phyloP scores from a whole-genome alignment of 2,113 vertebrate species.

The Morone chrysops region DNA sequence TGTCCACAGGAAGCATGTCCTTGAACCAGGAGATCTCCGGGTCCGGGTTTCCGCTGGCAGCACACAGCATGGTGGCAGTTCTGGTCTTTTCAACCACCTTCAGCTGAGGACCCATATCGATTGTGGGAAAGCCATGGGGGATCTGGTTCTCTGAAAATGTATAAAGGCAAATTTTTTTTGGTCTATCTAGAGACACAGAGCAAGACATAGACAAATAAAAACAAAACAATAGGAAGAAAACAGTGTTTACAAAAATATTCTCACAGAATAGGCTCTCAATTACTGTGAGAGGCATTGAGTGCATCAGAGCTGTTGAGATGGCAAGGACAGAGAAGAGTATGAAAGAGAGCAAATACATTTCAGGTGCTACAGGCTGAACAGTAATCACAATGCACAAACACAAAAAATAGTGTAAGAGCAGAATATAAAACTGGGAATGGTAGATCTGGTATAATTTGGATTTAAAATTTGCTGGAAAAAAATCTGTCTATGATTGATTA shows the following conservation, averaged over 20 bases:
- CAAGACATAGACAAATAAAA: not conserved
- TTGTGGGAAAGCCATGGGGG: slow-evolving; percentile 94
- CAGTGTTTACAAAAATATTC: slow-evolving; percentile 23
- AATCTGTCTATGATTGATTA: slow-evolving; percentile 64
- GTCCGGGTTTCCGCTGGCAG: slow-evolving; percentile 96
- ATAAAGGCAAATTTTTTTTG: slow-evolving; percentile 16
- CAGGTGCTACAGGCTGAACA: slow-evolving; percentile 46
- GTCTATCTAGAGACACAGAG: not conserved
- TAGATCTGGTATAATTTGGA: slow-evolving; percentile 43
- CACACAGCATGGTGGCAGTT: slow-evolving; percentile 97
- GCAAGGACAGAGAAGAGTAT: slow-evolving; percentile 48
- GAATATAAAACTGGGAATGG: not conserved
- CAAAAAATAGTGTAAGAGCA: slow-evolving; percentile 2
- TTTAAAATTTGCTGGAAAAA: slow-evolving; percentile 35
- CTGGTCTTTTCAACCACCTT: slow-evolving; percentile 97
- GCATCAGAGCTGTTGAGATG: slow-evolving; percentile 42
- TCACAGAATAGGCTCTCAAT: slow-evolving; percentile 25
- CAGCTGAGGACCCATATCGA: slow-evolving; percentile 98
- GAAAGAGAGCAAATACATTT: slow-evolving; percentile 49
- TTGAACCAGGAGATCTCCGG: slow-evolving; percentile 99
- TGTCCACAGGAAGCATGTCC: slow-evolving; percentile 97
- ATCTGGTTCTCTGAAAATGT: slow-evolving; percentile 91
- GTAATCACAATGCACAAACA: slow-evolving; percentile 17
- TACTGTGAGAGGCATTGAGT: slow-evolving; percentile 39
- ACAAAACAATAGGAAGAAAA: slow-evolving; percentile 14